Base-by-base conservation (phyloP, 2,113 vertebrate species). In the Vanacampus margaritifer region DNA sequence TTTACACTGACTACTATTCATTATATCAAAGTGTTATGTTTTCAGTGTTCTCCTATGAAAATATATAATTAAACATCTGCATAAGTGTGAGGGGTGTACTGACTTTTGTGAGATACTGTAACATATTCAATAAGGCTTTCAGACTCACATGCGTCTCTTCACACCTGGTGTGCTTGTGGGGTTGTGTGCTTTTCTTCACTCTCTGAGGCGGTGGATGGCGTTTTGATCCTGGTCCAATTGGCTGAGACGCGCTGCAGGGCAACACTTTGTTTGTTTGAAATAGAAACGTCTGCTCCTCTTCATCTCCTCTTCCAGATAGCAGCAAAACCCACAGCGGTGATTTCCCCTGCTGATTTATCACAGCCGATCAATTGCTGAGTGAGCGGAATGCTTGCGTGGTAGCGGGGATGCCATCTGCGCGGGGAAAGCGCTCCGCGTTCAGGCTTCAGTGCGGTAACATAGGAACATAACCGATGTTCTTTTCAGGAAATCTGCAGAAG, bases 211-310 rank as follows among this genome's bases (percentile, higher is more conserved):
- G 74, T 68, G 61, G 65, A 75, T 71, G 51, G 72, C 54, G 48
- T 83, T 82, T 85, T 89, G 88, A 86, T 86, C 73, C 65, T 61
- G 35, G 61, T 86, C 86, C 84, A 87, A 78, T 75, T 65, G 21
- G 63, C 74, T 73, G 73, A 76, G 73, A 83, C 76, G 74, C 67
- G 83, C 80, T 82, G 66, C 72, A 73, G 80, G 87, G 85, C 59
- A 84, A 60, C 39, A 21, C 65, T 32, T 26, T 28, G 53, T 41
- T 60, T 64, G 68, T 87, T 83, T 89, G 86, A 90, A 84, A 89
- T 89, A 84, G 77, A 86, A 89, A 89, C 85, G 28, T 82, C 65
- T 3, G 57, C 64, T 51, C 66, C 73, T 66, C 73, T 75, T 65
- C 35, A 46, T 46, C 43, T 80, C 67, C 72, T 61, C 58, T 75